Base-by-base conservation (phyloP, 2,888 invertebrate species). In the Pachycephus smyrnensis region DNA sequence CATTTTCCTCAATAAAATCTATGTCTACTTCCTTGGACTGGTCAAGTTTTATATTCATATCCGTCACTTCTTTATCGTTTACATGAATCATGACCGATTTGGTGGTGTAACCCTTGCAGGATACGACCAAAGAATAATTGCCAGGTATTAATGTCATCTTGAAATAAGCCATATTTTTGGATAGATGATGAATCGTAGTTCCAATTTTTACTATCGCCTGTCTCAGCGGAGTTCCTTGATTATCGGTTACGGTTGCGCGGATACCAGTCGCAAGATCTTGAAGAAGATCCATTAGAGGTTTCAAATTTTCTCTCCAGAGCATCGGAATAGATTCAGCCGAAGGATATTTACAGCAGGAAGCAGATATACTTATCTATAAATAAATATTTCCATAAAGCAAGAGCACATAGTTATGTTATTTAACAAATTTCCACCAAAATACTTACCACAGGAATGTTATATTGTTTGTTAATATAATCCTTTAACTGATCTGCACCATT, bases 261-360 rank as follows among this genome's bases (percentile, higher is more conserved):
- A 91, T 83, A 73, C 91, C 91, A 35, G 89, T 91, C 12, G 86
- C 81, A 12, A 91, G 80, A 33, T 84, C 82, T 4, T 85, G 84
- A 31, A 92, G 77, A 31, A 92, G 82, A 75, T 88, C 85, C 82
- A 87, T 89, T 3, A 92, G 76, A 0, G 90, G 90, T 55, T 80
- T n/a, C 73, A 92, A 81, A 82, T 89, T 91, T 37, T 90, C 86
- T 68, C 89, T 86, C 92, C 92, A 92, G 31, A 92, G 86, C 32
- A 82, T 82, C 23, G 90, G 88, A 73, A 92, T 86, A 12, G 84
- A 83, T n/a, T 86, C 84, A n/a, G 90, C 93, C 0, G 90, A 87
- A 0, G 98, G 97, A 94, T 96, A 96, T 84, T 96, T 96, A 88
- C 98, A 98, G 87, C 98, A 98, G 77, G 95, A 95, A 36, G 98